Conservation (phyloP, 2,113 vertebrate genomes). For the Columbina picui region DNA sequence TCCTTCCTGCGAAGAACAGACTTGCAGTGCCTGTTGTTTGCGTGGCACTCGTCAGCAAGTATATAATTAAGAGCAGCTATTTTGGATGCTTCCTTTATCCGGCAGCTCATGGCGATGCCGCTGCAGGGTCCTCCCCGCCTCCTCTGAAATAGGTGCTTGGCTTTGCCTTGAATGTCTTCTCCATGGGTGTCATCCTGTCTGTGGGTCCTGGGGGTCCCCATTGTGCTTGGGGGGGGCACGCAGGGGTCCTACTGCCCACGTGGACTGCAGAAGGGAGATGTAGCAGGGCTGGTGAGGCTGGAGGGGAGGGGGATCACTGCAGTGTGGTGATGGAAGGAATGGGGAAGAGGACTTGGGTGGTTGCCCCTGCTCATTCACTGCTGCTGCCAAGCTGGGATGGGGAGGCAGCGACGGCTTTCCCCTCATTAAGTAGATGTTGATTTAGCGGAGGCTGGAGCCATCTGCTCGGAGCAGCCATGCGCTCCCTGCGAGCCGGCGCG, state of each 20-base stretch:
- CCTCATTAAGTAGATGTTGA: slow-evolving; percentile 53
- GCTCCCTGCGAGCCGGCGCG: background rate
- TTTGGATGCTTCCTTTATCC: slow-evolving; percentile 64
- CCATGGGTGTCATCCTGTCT: background rate
- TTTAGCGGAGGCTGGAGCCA: slow-evolving; percentile 41
- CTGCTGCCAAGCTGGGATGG: background rate
- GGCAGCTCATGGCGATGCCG: slow-evolving; percentile 24
- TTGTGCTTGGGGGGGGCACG: too few relatives aligned
- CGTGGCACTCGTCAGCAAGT: slow-evolving; percentile 29
- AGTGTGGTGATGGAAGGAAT: background rate
- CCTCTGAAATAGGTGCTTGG: background rate
- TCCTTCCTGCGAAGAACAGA: rapidly evolving
- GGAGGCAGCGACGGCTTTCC: background rate
- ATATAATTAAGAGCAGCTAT: slow-evolving; percentile 67
- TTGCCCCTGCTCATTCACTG: rapidly evolving
- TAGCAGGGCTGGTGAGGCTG: background rate
- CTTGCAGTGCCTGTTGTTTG: slow-evolving; percentile 11
- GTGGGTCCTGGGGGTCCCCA: background rate
- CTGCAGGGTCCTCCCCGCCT: slow-evolving; percentile 40
- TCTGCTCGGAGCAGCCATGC: slow-evolving; percentile 26
- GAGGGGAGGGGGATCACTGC: background rate
- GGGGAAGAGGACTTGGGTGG: background rate
- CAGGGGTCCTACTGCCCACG: background rate
- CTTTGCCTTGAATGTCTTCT: background rate
- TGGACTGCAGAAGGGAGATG: background rate